Evolutionary conservation across 2,888 invertebrate genomes (phyloP).

Genomic region (Sinelater perroti): DNA sequence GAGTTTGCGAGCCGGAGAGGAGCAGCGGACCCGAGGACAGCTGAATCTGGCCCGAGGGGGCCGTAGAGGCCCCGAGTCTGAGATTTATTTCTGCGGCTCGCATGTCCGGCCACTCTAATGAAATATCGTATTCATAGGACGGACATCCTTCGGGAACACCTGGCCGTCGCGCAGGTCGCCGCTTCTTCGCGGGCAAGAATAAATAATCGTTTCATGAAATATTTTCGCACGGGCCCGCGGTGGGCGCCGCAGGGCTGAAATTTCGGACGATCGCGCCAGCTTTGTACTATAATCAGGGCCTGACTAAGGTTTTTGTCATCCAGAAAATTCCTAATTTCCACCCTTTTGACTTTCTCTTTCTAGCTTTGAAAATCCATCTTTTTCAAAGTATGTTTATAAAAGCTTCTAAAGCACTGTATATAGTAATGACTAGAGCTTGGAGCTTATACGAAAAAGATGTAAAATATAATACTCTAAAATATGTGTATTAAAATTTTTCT

Average conservation of each 20-base stretch:
- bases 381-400: no score
- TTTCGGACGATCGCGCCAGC: no score
- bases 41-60: conserved; percentile 60
- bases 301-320: no score
- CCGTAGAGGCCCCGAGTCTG: conserved; percentile 56
- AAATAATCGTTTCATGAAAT: conserved; percentile 21
- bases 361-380: no score
- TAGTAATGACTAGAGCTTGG: no score
- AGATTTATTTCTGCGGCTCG: conserved; percentile 59
- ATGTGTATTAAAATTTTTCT: no score
- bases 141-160: conserved; percentile 51
- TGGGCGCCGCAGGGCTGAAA: background rate
- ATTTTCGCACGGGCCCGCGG: background rate
- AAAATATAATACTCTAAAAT: no score
- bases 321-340: no score
- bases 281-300: no score
- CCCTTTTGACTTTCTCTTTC: no score
- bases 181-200: conserved; percentile 23
- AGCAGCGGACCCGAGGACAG: conserved; percentile 55
- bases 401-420: no score
- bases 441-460: no score
- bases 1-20: conserved; percentile 36
- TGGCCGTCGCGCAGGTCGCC: conserved; percentile 41
- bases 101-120: conserved; percentile 57
- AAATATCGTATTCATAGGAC: conserved; percentile 62